Percentiles rank a stretch among this genome's conserved stretches.
These are phyloP conservation scores for Bovichtus diacanthus DNA, from an alignment of 2,797 vertebrate species.

Conservation along the genomic window DNA sequence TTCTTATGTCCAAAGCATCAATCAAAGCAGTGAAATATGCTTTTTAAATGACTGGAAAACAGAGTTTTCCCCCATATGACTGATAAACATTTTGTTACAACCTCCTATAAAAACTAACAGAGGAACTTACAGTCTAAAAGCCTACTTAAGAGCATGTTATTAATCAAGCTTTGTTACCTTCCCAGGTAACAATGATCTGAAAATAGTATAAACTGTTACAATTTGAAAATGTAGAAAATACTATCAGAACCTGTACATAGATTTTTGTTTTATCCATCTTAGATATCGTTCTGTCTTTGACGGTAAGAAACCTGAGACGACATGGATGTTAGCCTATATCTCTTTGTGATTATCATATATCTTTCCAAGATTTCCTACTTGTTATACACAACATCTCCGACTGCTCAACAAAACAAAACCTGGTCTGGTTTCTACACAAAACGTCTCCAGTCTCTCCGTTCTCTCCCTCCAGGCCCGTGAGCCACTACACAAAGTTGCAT, in stretches of 20 bases:
- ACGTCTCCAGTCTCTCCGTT: constrained; percentile 43
- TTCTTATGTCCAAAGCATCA: constrained; percentile 55
- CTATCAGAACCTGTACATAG: constrained; percentile 78
- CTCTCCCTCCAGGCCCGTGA: constrained; percentile 36
- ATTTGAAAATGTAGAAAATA: constrained; percentile 83
- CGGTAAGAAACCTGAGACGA: constrained; percentile 86
- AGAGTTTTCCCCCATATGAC: constrained; percentile 32
- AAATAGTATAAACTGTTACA: constrained; percentile 78
- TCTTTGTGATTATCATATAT: constrained; percentile 66
- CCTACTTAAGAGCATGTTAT: constrained; percentile 64
- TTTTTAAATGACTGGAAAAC: constrained; percentile 73
- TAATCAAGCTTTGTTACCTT: constrained; percentile 70
- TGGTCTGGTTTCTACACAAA: constrained; percentile 47
- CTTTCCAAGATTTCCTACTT: constrained; percentile 70
- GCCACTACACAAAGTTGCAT: constrained; percentile 65
- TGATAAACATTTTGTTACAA: constrained; percentile 67
- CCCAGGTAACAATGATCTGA: constrained; percentile 66
- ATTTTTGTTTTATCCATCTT: constrained; percentile 70
- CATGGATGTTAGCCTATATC: constrained; percentile 75
- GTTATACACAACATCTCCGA: constrained; percentile 62
- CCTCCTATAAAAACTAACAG: constrained; percentile 69
- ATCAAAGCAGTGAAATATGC: constrained; percentile 66
- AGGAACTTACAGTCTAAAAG: constrained; percentile 67
- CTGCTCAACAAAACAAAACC: constrained; percentile 52
- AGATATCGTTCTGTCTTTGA: constrained; percentile 76